Evolutionary conservation across 2,888 invertebrate species (phyloP).

Genomic region (Phanerotoma sp.): DNA sequence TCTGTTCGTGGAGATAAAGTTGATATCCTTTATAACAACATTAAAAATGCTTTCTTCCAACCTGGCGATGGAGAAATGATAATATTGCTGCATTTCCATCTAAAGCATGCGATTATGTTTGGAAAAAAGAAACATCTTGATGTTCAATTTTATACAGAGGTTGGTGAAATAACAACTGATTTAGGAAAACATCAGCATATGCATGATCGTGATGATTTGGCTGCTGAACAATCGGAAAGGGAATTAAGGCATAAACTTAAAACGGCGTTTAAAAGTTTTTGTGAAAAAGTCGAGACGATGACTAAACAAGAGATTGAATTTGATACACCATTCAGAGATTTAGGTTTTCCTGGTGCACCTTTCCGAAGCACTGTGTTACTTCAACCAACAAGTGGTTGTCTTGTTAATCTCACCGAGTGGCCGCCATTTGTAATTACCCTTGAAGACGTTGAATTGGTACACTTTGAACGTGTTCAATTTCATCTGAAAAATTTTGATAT

Average conservation of each 20-base stretch:
- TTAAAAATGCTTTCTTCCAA: conserved; percentile 99
- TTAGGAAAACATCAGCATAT: conserved; percentile 99
- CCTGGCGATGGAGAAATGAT: conserved; percentile 99
- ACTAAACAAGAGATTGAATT: conserved; percentile 98
- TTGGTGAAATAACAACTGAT: conserved; percentile 99
- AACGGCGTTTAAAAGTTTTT: conserved; percentile 97
- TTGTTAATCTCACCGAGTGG: conserved; percentile 98
- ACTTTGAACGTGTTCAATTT: conserved; percentile 98
- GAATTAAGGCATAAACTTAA: conserved; percentile 96
- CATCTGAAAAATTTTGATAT: conserved; percentile 99
- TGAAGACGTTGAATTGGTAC: conserved; percentile 96
- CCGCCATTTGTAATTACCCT: conserved; percentile 98
- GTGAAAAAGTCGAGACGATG: conserved; percentile 93
- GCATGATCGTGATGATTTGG: conserved; percentile 98
- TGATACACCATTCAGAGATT: conserved; percentile 96
- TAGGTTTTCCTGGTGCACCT: conserved; percentile 97
- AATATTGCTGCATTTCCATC: conserved; percentile 96
- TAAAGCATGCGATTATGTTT: conserved; percentile 99
- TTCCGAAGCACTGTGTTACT: conserved; percentile 93
- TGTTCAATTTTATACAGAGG: conserved; percentile 99
- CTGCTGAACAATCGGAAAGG: conserved; percentile 97
- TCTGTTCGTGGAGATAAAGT: conserved; percentile 99
- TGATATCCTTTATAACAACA: conserved; percentile 98
- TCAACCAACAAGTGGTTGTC: conserved; percentile 97
- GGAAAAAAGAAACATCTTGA: conserved; percentile 99